Base-by-base conservation (phyloP, 2,888 invertebrate species). In the Epirrhoe tristata region DNA sequence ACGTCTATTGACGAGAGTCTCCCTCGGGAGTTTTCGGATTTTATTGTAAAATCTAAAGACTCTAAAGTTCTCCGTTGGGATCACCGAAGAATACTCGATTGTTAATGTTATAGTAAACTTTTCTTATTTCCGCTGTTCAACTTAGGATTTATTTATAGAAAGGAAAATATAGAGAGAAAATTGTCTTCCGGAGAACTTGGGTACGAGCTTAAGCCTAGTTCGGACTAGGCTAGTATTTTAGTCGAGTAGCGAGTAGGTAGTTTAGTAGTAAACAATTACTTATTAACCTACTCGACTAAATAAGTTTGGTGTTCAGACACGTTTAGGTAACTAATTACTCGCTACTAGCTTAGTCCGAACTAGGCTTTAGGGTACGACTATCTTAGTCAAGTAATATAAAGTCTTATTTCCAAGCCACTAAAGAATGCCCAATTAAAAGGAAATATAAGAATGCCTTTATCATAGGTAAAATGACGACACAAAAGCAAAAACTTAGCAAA, bases 1-100 rank as follows among this genome's bases (percentile, higher is more conserved):
- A 34, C 7, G 64, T 66, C 52, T 66, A 58, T 65, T 63, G 55
- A 64, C 39, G 50, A 39, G 50, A 39, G 32, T 51, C 59, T 53
- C 51, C 32, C 52, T 14, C 17, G 54, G 58, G 59, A 55, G 63
- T 65, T 34, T 68, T 51, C 32, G 52, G 32, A 58, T 61, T 62
- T 36, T 46, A 48, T 54, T 50, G 48, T 51, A 59, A 54, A 50
- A 17, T 64, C 56, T 58, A 32, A 63, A 58, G 34, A 50, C 14
- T 64, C 56, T 58, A 32, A 63, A 58, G 34, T 53, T 57, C 17
- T n/a, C 0, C 14, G n/a, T 16, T 48, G 32, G 48, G 58, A 12
- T 16, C 17, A 10, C 51, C 12, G 24, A 8, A 52, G 36, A 34
- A 52, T 52, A 34, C 14, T 50, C 32, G 48, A 58, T 50, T 16